Percentiles rank a stretch among this genome's conserved stretches.
phyloP scores from a whole-genome alignment of 2,888 invertebrate genomes.

The Apamea monoglypha region DNA sequence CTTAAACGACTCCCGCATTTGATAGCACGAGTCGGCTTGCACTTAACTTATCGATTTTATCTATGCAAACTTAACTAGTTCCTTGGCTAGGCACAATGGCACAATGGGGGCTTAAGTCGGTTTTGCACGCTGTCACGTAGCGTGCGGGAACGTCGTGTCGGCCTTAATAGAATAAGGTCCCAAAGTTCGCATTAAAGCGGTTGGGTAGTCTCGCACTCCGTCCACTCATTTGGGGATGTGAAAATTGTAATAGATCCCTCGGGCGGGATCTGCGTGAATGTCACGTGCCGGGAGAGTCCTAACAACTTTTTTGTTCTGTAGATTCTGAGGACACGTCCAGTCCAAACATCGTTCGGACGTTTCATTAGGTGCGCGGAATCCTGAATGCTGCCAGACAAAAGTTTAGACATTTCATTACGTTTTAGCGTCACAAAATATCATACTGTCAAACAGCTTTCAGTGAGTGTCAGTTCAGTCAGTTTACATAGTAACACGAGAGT shows the following conservation, averaged over 20 bases:
- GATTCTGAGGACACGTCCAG: constrained; percentile 32
- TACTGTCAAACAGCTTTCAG: constrained; percentile 13
- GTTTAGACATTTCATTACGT: constrained; percentile 27
- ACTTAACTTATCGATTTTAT: constrained; percentile 67
- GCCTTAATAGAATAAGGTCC: constrained; percentile 63
- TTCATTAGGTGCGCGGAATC: constrained; percentile 28
- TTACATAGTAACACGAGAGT: constrained; percentile 26
- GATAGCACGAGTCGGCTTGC: constrained; percentile 48
- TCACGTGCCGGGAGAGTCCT: constrained; percentile 36
- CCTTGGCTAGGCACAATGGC: constrained; percentile 57
- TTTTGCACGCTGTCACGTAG: constrained; percentile 57
- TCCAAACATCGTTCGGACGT: constrained; percentile 22
- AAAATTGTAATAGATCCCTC: constrained; percentile 53
- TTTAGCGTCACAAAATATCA: constrained; percentile 19
- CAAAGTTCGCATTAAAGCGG: constrained; percentile 52
- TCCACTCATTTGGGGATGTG: constrained; percentile 54
- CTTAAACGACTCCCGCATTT: constrained; percentile 50
- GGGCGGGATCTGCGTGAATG: constrained; percentile 24
- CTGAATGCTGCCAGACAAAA: constrained; percentile 12
- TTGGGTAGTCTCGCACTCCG: constrained; percentile 42
- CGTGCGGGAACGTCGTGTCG: constrained; percentile 29
- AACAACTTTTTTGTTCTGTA: constrained; percentile 38
- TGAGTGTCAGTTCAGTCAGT: constrained; percentile 17
- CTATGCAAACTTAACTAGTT: constrained; percentile 68
- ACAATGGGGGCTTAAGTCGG: constrained; percentile 58